A percentile compares a stretch with the other conserved stretches of the same genome.
Conservation (phyloP, 2,113 vertebrate genomes). For the Guaruba guarouba region DNA sequence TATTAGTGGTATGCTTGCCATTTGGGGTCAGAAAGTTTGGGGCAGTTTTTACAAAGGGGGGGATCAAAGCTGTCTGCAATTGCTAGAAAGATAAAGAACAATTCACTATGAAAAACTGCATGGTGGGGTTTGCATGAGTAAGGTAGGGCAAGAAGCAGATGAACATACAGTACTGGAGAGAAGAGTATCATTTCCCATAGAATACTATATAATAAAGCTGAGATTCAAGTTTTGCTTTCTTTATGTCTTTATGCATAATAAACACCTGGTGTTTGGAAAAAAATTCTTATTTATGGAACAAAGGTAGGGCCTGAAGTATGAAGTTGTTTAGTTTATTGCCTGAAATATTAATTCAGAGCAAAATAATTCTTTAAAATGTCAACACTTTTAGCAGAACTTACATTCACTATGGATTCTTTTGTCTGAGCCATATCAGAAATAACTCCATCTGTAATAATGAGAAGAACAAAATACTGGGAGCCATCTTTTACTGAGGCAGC, state of each 20-base stretch:
- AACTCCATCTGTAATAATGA: constrained; percentile 94
- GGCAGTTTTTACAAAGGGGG: neutral
- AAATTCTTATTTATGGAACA: neutral
- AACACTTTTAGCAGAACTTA: constrained; percentile 70
- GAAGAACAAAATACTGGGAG: constrained; percentile 96
- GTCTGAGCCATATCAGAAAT: constrained; percentile 97
- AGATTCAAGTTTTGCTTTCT: neutral
- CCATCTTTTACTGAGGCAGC: constrained; percentile 91
- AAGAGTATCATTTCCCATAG: neutral
- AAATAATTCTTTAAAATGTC: neutral
- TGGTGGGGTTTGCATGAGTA: neutral
- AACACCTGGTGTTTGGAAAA: neutral
- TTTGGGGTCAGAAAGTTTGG: neutral
- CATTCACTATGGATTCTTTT: constrained; percentile 93
- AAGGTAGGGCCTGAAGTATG: neutral
- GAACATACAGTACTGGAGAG: neutral
- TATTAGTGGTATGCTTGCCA: neutral
- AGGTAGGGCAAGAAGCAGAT: neutral
- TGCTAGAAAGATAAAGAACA: neutral
- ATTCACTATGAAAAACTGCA: neutral
- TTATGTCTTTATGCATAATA: neutral
- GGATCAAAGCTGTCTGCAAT: neutral
- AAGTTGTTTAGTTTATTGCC: neutral
- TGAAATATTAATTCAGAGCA: neutral
- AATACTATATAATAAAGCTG: neutral